These are phyloP conservation scores for Drosophila borealis DNA, from an alignment of 2,888 invertebrate species.

Conservation along the genomic window DNA sequence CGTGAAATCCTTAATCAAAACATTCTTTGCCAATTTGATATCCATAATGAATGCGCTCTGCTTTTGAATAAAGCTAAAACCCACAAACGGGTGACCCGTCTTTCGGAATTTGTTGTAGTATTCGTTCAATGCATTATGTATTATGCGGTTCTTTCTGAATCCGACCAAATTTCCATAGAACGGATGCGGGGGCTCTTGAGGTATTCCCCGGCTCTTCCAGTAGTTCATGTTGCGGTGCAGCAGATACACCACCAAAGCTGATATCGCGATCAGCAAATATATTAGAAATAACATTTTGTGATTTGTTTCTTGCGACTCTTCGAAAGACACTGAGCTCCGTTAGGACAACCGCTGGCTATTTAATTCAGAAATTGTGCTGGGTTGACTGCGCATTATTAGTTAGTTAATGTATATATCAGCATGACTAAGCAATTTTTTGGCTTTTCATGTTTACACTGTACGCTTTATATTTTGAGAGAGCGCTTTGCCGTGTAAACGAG, in stretches of 20 bases:
- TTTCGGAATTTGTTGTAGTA: conserved; percentile 60
- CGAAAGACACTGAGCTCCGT: conserved; percentile 4
- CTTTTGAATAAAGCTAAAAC: conserved; percentile 62
- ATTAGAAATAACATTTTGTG: conserved; percentile 44
- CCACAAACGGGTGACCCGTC: conserved; percentile 59
- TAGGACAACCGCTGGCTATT: background rate
- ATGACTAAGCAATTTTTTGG: conserved; percentile 7
- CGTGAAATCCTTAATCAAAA: conserved; percentile 71
- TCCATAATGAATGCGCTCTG: conserved; percentile 63
- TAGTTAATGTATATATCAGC: conserved; percentile 8
- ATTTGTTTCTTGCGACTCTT: background rate
- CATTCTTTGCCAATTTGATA: conserved; percentile 58
- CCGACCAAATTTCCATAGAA: conserved; percentile 54
- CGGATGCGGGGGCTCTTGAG: conserved; percentile 53
- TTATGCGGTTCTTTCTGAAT: conserved; percentile 39
- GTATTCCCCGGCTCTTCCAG: conserved; percentile 52
- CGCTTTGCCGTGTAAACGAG: background rate
- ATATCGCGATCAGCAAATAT: conserved; percentile 42
- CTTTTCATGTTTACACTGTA: background rate
- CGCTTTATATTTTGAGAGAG: background rate
- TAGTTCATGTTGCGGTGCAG: conserved; percentile 44
- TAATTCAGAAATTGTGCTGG: background rate
- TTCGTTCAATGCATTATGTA: conserved; percentile 40
- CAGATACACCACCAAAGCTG: conserved; percentile 43
- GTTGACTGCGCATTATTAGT: background rate